Evolutionary conservation across 2,888 invertebrate species (phyloP).

Genomic region (Choristoneura rosaceana): DNA sequence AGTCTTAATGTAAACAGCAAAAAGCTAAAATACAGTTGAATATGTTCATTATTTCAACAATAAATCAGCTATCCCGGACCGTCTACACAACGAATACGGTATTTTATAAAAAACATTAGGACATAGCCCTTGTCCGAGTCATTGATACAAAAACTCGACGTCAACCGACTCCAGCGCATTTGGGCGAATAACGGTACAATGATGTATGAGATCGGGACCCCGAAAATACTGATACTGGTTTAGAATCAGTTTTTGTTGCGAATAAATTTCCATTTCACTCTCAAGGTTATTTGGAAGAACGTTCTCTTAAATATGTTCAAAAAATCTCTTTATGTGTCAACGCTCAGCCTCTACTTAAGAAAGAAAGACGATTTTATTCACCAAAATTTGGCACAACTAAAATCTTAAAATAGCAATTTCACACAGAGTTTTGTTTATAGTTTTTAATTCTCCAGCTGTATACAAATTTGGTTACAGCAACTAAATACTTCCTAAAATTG

Average conservation of each 20-base stretch:
- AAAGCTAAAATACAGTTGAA: neutral
- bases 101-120: slow-evolving; percentile 38
- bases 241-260: slow-evolving; percentile 36
- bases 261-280: slow-evolving; percentile 40
- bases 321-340: neutral
- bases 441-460: too few species aligned
- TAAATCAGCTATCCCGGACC: neutral
- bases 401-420: too few species aligned
- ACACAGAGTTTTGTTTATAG: too few species aligned
- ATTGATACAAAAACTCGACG: slow-evolving; percentile 36
- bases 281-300: slow-evolving; percentile 17
- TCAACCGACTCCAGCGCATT: slow-evolving; percentile 35
- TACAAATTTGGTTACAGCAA: too few species aligned
- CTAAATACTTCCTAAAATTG: too few species aligned
- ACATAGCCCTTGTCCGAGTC: slow-evolving; percentile 39
- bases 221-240: slow-evolving; percentile 40
- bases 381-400: too few species aligned
- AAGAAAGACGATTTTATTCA: too few species aligned
- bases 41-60: slow-evolving; percentile 14
- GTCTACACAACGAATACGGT: slow-evolving; percentile 18
- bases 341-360: too few species aligned
- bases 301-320: neutral
- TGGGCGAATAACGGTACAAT: slow-evolving; percentile 60
- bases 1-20: neutral
- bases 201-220: slow-evolving; percentile 60